Evolutionary conservation across 2,113 vertebrate species (phyloP).

Genomic region (Phocoena phocoena): DNA sequence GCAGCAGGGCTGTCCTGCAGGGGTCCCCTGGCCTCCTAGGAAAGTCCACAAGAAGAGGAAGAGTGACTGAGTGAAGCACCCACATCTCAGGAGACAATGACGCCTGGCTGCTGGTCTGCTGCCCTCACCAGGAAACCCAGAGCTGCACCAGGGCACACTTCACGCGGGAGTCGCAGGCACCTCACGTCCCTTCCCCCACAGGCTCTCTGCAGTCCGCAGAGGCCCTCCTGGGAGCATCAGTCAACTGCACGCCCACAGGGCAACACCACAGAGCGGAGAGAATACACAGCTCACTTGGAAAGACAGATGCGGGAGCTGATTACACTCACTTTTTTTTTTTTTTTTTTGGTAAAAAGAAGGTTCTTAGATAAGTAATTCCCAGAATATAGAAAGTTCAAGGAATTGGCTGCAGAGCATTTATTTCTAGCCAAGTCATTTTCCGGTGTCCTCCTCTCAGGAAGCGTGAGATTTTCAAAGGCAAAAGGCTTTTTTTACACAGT

Average conservation of each 20-base stretch:
- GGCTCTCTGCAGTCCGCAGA: not conserved
- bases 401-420: not conserved
- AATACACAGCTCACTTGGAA: not conserved
- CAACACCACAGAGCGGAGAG: not conserved
- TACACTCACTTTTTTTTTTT: not conserved
- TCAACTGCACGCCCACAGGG: not conserved
- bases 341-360: not conserved
- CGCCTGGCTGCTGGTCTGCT: not conserved
- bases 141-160: not conserved
- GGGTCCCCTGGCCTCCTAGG: conserved; percentile 88
- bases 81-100: not conserved
- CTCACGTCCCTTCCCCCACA: not conserved
- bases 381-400: not conserved
- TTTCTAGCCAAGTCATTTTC: not conserved
- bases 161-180: not conserved
- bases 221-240: not conserved
- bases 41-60: not conserved
- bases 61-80: not conserved
- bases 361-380: not conserved
- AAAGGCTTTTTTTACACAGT: fast-evolving
- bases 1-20: conserved; percentile 81
- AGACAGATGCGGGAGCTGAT: not conserved
- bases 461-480: not conserved
- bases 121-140: not conserved
- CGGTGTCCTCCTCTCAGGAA: not conserved